These are phyloP conservation scores for Reticulitermes speratus DNA, from an alignment of 1,140 invertebrate species.

Conservation along the genomic window DNA sequence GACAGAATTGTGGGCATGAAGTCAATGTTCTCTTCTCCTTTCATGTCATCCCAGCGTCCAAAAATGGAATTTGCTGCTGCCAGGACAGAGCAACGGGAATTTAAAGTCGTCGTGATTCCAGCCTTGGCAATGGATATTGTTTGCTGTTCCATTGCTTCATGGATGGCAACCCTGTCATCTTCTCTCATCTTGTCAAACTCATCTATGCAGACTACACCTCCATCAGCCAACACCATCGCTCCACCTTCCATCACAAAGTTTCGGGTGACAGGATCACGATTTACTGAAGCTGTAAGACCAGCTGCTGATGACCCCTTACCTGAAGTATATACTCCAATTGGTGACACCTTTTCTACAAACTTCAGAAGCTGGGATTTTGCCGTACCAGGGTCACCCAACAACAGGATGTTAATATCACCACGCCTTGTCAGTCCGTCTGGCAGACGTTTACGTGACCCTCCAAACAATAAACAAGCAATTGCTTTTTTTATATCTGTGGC, in stretches of 20 bases:
- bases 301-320: slow-evolving; percentile 99
- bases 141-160: slow-evolving; percentile 99
- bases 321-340: slow-evolving; percentile 96
- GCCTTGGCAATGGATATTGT: slow-evolving; percentile 99
- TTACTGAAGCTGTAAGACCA: slow-evolving; percentile 97
- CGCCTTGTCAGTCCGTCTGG: slow-evolving; percentile 93
- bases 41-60: slow-evolving; percentile 97
- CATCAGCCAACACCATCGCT: slow-evolving; percentile 99
- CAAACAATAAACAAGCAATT: slow-evolving; percentile 93
- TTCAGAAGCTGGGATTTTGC: slow-evolving; percentile 98
- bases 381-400: slow-evolving; percentile 98
- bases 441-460: slow-evolving; percentile 84
- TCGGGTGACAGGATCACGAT: slow-evolving; percentile 84
- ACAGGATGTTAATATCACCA: slow-evolving; percentile 95
- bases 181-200: slow-evolving; percentile 99
- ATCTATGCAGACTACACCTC: slow-evolving; percentile 99
- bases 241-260: slow-evolving; percentile 99
- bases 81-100: slow-evolving; percentile 96
- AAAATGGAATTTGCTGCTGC: slow-evolving; percentile 99
- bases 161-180: slow-evolving; percentile 98
- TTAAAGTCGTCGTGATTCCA: slow-evolving; percentile 97
- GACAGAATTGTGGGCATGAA: slow-evolving; percentile 99
- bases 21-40: slow-evolving; percentile 98
- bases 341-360: slow-evolving; percentile 95
- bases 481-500: slow-evolving; percentile 96